These are phyloP conservation scores for Junonia oenone DNA, from an alignment of 2,888 invertebrate genomes.

Conservation along the genomic window DNA sequence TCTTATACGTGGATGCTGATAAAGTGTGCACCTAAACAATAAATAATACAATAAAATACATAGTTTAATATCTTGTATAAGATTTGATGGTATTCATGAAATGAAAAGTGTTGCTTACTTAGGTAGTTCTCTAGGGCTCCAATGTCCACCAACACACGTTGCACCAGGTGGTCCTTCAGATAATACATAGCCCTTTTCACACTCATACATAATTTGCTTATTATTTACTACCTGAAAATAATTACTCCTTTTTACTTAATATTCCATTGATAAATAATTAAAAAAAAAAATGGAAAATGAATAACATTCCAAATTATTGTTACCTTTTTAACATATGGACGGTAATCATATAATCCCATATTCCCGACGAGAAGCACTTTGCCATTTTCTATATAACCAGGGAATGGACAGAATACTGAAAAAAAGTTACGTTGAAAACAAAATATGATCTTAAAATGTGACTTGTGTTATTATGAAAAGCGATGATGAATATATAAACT, in stretches of 20 bases:
- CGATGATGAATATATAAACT: too few species aligned
- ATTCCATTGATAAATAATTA: neutral
- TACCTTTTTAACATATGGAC: constrained; percentile 94
- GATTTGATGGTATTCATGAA: neutral
- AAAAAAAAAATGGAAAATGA: neutral
- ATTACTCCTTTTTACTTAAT: neutral
- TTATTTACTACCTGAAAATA: constrained; percentile 85
- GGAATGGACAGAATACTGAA: constrained; percentile 93
- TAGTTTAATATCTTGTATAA: neutral
- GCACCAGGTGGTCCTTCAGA: constrained; percentile 94
- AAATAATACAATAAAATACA: neutral
- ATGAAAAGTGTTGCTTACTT: constrained; percentile 64
- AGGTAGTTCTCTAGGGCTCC: constrained; percentile 94
- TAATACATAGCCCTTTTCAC: constrained; percentile 93
- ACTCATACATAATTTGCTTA: constrained; percentile 97
- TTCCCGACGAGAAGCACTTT: constrained; percentile 95
- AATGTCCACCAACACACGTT: constrained; percentile 95
- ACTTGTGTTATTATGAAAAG: too few species aligned
- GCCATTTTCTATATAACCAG: constrained; percentile 92
- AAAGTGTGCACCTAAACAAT: constrained; percentile 84
- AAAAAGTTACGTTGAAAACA: constrained; percentile 27
- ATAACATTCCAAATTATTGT: too few species aligned
- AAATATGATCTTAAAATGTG: too few species aligned
- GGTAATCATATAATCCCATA: constrained; percentile 97
- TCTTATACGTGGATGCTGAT: constrained; percentile 91